Evolutionary conservation across 2,113 vertebrate genomes (phyloP), one percentile per base, ranked within the genome.

Genomic region (Mormyrus iriodes): DNA sequence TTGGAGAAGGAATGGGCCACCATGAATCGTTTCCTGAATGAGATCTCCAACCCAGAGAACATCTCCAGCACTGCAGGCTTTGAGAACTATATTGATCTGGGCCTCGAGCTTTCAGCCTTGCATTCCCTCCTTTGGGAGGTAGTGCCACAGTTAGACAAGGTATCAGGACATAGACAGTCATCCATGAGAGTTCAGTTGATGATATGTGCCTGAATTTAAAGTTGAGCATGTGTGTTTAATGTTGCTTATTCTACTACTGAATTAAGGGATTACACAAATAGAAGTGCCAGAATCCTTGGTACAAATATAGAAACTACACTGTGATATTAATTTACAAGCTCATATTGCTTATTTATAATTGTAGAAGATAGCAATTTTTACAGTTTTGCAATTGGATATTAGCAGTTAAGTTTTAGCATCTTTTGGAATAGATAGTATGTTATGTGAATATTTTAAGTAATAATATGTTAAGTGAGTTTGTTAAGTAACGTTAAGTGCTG

Each of bases 61-160:
- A 96, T 98, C 92, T 97, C 97, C 3, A 98, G 96, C 95, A 97
- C 97, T 5, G 97, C 98, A 35, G 97, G 97, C 84, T 99, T 98
- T 55, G 97, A 99, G 86, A 98, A 98, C 65, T 98, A 98, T 95
- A 97, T 99, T 61, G 98, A 99, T 95, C 95, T 99, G 89, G 98
- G 98, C 93, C 95, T 96, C 10, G 98, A 99, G 94, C 97, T 99
- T 91, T 98, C 98, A 0, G 95, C 98, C 90, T 96, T 99, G 91
- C 98, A 99, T 94, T 96, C 97, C 0, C 96, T 99, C 88, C 93
- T 99, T 1, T 99, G 98, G 97, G 98, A 99, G 89, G 96, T 99
- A 86, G 97, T 99, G 90, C 97, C 97, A 24, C 97, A 98, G 4
- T 96, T 99, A 44, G 98, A 99, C 95, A 98, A 98, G 98, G 98